Evolutionary conservation across 2,888 invertebrate species (phyloP), one percentile per base, ranked within the genome.

Genomic region (Phyllotreta striolata): DNA sequence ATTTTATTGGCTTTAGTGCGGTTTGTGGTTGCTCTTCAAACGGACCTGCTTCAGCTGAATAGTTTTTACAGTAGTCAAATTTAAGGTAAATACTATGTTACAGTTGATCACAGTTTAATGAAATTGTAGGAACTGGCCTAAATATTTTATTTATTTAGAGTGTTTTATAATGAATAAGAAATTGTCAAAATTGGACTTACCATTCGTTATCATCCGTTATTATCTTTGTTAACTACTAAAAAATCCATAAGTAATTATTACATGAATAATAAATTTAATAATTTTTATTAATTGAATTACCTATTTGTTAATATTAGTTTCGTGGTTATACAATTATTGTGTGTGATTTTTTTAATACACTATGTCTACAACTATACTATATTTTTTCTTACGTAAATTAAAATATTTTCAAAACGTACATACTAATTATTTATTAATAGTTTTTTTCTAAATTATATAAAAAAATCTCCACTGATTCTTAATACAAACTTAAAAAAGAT

Each of bases 121-220:
- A 57, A 62, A 58, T 69, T 58, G 60, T 61, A 52, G 38, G 41
- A 10, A 39, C 52, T 54, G 60, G 37, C 10, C 60, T 52, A 38
- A 37, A 24, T 24, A 51, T 61, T 69, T 73, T 72, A 69, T 71
- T 73, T 71, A 69, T 70, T 71, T 60, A 62, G 54, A 67, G 66
- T 67, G 69, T 69, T 67, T 69, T 69, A 52, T 67, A 55, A 61
- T 55, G 59, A 41, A 37, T 51, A 37, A 12, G 6, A 24, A 52
- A 52, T 52, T 12, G 43, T 39, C 59, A 63, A 63, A 67, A 64
- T 67, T 62, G 62, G 68, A 66, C 64, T 68, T 62, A 39, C 24
- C 24, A 24, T 58, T 52, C 51, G 62, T 66, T 66, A 62, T 55
- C 59, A 60, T 62, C 62, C 63, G 61, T 63, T 63, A 55, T 63